Percentiles rank a stretch among this genome's conserved stretches.
Evolutionary conservation across 2,797 vertebrate species (phyloP).

Genomic region (Pelobates cultripes): DNA sequence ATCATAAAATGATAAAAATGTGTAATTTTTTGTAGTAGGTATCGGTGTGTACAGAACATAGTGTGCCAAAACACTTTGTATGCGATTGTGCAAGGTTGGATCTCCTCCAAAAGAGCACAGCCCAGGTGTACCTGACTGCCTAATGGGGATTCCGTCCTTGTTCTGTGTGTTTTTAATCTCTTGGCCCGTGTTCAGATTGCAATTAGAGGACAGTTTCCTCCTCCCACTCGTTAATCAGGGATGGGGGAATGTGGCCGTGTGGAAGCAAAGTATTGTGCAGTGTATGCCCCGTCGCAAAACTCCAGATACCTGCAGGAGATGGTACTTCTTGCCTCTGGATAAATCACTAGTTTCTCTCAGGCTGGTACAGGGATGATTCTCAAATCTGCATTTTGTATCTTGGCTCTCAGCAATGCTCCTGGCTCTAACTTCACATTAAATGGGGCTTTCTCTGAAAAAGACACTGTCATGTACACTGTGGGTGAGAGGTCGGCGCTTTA

Average conservation of each 20-base stretch:
- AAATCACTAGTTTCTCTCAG: background rate
- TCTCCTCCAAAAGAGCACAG: constrained; percentile 11
- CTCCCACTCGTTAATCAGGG: background rate
- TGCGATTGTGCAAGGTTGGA: constrained; percentile 46
- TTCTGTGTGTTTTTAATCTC: constrained; percentile 22
- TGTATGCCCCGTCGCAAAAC: background rate
- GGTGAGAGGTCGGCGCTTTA: too few relatives aligned
- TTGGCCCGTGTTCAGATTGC: constrained; percentile 21
- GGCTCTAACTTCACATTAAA: background rate
- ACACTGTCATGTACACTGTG: too few relatives aligned
- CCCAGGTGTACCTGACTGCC: constrained; percentile 28
- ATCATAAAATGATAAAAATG: constrained; percentile 25
- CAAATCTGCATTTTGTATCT: background rate
- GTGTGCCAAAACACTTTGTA: constrained; percentile 36
- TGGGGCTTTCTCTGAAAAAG: background rate
- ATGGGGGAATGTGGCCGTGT: constrained; percentile 11
- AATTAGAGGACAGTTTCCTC: background rate
- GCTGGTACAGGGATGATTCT: background rate
- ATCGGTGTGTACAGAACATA: constrained; percentile 10
- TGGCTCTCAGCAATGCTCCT: background rate
- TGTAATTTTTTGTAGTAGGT: constrained; percentile 1
- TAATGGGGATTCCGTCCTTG: constrained; percentile 12
- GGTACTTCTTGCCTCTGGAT: background rate
- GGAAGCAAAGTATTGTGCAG: background rate
- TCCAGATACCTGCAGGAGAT: background rate